A percentile compares a stretch with the other conserved stretches of the same genome.
Conservation (phyloP, 2,888 invertebrate genomes). For the Gymnosoma rotundatum region DNA sequence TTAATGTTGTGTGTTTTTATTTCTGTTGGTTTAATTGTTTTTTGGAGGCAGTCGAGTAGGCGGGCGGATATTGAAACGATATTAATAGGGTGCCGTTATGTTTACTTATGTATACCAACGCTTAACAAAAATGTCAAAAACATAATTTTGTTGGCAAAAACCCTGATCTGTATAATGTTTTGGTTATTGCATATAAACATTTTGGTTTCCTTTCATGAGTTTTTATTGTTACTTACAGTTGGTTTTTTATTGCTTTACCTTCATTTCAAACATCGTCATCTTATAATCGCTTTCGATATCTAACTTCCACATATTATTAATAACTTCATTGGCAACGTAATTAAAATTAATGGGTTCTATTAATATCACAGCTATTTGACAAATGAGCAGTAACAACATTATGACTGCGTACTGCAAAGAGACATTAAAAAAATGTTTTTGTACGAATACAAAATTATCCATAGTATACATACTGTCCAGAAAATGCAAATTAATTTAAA, state of each 20-base stretch:
- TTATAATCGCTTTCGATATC: constrained; percentile 70
- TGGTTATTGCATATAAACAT: no score
- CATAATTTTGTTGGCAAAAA: no score
- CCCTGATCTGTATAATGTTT: no score
- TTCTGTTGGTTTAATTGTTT: no score
- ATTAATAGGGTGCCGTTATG: no score
- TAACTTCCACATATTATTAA: constrained; percentile 75
- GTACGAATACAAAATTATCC: background rate
- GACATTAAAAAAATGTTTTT: background rate
- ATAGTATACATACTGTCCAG: constrained; percentile 76
- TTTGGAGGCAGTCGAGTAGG: no score
- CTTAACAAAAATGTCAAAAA: no score
- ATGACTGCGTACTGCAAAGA: constrained; percentile 73
- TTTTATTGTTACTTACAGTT: no score
- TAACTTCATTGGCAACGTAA: constrained; percentile 75
- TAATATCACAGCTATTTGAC: constrained; percentile 76
- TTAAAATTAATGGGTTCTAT: constrained; percentile 75
- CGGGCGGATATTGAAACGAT: no score
- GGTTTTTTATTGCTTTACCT: constrained; percentile 71
- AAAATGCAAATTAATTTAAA: constrained; percentile 73
- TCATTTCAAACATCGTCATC: constrained; percentile 76
- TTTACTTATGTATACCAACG: no score
- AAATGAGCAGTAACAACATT: constrained; percentile 73
- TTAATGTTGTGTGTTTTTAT: no score
- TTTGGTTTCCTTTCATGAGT: no score